Conservation (phyloP, 1,140 invertebrate genomes). For the Elysia chlorotica region DNA sequence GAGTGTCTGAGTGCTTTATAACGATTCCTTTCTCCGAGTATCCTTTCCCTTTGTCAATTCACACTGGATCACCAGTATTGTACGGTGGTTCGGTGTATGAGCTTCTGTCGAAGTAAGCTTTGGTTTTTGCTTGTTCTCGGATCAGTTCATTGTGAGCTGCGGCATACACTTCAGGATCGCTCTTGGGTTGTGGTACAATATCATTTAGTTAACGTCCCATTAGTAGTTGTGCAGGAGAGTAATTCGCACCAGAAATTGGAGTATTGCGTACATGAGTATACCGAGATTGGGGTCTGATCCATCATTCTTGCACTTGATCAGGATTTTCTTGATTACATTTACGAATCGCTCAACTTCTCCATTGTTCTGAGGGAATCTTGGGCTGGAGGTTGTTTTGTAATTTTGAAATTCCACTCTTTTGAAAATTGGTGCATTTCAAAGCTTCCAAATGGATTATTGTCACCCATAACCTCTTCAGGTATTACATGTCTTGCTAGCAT, state of each 20-base stretch:
- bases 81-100: not conserved
- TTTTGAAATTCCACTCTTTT: constrained; percentile 9
- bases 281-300: constrained; percentile 20
- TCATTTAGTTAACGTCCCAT: constrained; percentile 4
- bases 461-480: constrained; percentile 18
- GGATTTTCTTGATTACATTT: constrained; percentile 17
- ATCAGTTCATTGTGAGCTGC: not conserved
- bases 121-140: not conserved
- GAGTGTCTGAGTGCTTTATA: not conserved
- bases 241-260: constrained; percentile 9
- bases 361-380: constrained; percentile 38
- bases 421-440: not conserved
- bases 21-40: not conserved
- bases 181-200: not conserved
- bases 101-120: not conserved
- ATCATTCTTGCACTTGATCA: constrained; percentile 19
- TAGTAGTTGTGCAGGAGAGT: constrained; percentile 28
- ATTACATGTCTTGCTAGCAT: constrained; percentile 18
- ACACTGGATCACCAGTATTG: not conserved
- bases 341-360: constrained; percentile 29
- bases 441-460: constrained; percentile 39
- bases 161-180: not conserved
- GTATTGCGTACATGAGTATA: constrained; percentile 24
- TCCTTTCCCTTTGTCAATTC: not conserved
- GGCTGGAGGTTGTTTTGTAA: constrained; percentile 40